Percentiles rank a stretch among this genome's conserved stretches.
Conservation (phyloP, 2,888 invertebrate species). For the Phytoseiulus persimilis region DNA sequence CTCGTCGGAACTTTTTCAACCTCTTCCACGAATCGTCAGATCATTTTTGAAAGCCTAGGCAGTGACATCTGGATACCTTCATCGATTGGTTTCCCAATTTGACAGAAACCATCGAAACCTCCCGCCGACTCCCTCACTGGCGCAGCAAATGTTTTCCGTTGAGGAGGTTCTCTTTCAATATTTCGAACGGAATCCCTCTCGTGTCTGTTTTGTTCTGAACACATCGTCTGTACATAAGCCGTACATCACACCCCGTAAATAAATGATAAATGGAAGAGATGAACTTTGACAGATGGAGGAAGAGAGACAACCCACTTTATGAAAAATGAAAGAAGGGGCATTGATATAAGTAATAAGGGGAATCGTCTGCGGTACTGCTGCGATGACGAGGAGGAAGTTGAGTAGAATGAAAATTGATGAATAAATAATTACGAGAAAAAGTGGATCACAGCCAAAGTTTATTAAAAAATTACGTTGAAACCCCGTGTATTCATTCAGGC, state of each 20-base stretch:
- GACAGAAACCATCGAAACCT: neutral
- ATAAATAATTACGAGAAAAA: constrained; percentile 10
- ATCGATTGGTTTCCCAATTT: neutral
- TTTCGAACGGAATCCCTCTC: neutral
- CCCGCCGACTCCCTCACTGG: neutral
- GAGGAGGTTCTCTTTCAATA: neutral
- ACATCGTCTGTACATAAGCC: neutral
- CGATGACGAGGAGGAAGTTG: neutral
- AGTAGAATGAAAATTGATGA: neutral
- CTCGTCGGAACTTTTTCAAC: too few species aligned
- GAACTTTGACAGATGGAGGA: neutral
- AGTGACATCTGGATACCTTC: neutral
- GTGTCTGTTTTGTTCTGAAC: neutral
- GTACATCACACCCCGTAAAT: neutral
- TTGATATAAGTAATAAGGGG: neutral
- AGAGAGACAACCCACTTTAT: neutral
- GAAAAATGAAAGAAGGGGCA: neutral
- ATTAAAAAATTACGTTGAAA: constrained; percentile 33
- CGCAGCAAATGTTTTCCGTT: neutral
- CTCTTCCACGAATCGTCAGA: neutral
- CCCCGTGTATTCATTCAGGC: neutral
- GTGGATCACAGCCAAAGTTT: constrained; percentile 36
- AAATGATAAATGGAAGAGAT: neutral
- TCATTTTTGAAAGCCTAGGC: neutral
- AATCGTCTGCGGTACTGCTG: neutral